Evolutionary conservation across 2,797 vertebrate species (phyloP), one percentile per base, ranked within the genome.

Genomic region (Philypnodon macrostomus): DNA sequence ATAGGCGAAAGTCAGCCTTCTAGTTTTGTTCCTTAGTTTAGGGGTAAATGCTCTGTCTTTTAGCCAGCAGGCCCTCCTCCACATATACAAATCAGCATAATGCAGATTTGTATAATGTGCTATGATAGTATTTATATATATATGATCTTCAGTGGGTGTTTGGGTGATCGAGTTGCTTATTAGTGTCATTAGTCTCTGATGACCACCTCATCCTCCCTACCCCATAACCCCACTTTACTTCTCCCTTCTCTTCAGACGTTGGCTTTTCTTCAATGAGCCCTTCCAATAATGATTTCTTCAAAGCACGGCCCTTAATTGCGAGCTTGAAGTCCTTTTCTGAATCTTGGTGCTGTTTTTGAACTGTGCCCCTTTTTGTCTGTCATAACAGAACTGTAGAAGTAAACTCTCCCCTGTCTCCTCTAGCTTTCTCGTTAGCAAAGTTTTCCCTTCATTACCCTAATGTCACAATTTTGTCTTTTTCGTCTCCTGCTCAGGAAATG

Each of bases 361-460:
- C 78, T 76, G 37, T 72, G 77, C 77, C 41, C 60, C 62, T 73
- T 50, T 75, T 78, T 69, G 67, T 79, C 75, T 80, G 73, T 77
- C 64, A 66, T 58, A 46, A 40, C 70, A 58, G 23, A 51, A 49
- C 51, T 23, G 41, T 48, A 45, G 50, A 70, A 67, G 56, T 69
- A 63, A 70, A 63, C 51, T 63, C 62, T 49, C 48, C 33, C 65
- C 50, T 50, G 57, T 45, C 38, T 30, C 33, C 36, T 36, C 16
- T 53, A 40, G 59, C 30, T 46, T 29, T 61, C 56, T 87, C 79
- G 83, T 86, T 81, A 84, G 75, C 35, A 7, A 69, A 75, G 57
- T 85, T 79, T 76, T 78, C 53, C 63, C 75, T 68, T 83, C 81
- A 83, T 85, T 85, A 84, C 69, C 70, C 78, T 81, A 80, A 84